phyloP scores from a whole-genome alignment of 2,797 vertebrate genomes.

The Hephaestus fuliginosus region DNA sequence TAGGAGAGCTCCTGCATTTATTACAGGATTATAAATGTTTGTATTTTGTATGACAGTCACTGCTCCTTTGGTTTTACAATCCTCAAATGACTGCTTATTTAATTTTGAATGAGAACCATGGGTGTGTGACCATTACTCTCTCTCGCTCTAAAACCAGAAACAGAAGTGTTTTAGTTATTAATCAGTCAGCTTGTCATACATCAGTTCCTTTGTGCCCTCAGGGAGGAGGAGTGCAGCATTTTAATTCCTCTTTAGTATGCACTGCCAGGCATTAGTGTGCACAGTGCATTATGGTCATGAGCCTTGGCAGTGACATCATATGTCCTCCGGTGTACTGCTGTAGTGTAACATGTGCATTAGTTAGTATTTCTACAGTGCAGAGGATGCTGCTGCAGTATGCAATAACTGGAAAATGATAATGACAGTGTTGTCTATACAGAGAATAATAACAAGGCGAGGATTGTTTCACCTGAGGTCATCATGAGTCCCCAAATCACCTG shows the following conservation, averaged over 20 bases:
- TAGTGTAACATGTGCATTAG: conserved; percentile 10
- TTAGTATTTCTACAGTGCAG: conserved; percentile 5
- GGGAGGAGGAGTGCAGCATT: conserved; percentile 29
- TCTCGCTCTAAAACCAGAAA: conserved; percentile 5
- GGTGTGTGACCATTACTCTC: background rate
- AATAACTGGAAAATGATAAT: conserved; percentile 7
- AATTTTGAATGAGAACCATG: background rate
- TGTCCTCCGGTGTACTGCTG: conserved; percentile 19
- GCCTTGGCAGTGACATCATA: conserved; percentile 44
- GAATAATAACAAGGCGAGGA: background rate
- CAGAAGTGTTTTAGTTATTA: conserved; percentile 23
- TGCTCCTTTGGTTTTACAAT: background rate
- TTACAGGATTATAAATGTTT: background rate
- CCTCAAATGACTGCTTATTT: background rate
- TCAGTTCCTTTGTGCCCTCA: conserved; percentile 10
- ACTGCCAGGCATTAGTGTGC: conserved; percentile 38
- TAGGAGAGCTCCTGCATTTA: background rate
- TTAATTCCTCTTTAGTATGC: conserved; percentile 54
- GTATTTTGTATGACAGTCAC: background rate
- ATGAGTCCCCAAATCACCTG: background rate
- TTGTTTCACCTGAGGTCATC: background rate
- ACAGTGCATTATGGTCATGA: conserved; percentile 34
- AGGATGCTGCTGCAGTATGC: background rate
- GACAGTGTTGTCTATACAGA: background rate
- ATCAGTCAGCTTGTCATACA: conserved; percentile 30